These are phyloP conservation scores for Hycleus cichorii DNA, from an alignment of 1,140 invertebrate species.

Conservation along the genomic window DNA sequence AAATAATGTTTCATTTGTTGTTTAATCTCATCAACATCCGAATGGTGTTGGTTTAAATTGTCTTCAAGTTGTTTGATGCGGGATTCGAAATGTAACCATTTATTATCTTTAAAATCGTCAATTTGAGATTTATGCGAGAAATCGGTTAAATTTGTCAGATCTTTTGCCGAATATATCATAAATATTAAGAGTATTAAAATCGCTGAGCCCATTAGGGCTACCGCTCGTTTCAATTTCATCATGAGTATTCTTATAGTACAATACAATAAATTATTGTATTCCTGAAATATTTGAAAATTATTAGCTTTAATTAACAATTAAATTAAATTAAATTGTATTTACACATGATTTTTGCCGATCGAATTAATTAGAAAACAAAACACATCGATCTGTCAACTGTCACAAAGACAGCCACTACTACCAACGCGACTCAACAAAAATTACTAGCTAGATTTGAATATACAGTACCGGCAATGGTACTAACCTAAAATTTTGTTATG, in stretches of 20 bases:
- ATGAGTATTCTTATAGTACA: background rate
- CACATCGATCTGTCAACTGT: too few relatives aligned
- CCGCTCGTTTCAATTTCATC: conserved; percentile 32
- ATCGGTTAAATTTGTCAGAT: conserved; percentile 22
- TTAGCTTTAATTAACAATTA: too few relatives aligned
- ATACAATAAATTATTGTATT: too few relatives aligned
- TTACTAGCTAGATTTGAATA: too few relatives aligned
- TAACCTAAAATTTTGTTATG: too few relatives aligned
- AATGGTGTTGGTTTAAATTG: conserved; percentile 53
- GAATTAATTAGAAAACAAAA: too few relatives aligned
- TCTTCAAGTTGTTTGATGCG: conserved; percentile 56
- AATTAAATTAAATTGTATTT: too few relatives aligned
- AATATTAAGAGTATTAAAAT: conserved; percentile 27
- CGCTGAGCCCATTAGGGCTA: conserved; percentile 26
- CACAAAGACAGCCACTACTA: too few relatives aligned
- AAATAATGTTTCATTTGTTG: conserved; percentile 42
- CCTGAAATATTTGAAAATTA: too few relatives aligned
- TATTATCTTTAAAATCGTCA: conserved; percentile 44
- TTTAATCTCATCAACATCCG: conserved; percentile 50
- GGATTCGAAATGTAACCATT: conserved; percentile 59
- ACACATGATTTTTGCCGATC: too few relatives aligned
- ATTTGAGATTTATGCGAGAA: conserved; percentile 23
- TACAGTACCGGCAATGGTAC: too few relatives aligned
- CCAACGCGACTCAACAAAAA: too few relatives aligned
- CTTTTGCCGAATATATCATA: conserved; percentile 33